Evolutionary conservation across 2,797 vertebrate genomes (phyloP).

Genomic region (Pseudomugil tenellus): DNA sequence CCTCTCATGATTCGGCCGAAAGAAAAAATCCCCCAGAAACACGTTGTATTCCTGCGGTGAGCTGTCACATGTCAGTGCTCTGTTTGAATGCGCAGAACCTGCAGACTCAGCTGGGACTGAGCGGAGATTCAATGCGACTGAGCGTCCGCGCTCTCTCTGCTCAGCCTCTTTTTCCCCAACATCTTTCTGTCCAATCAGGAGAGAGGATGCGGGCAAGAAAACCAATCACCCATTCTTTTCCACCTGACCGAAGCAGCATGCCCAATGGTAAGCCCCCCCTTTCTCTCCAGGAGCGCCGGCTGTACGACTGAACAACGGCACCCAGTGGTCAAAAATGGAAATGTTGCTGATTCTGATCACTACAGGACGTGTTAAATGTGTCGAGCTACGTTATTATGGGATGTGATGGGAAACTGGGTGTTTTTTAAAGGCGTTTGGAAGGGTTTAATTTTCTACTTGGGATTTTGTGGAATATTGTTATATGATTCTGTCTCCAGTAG

Average conservation of each 20-base stretch:
- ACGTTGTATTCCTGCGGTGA: conserved; percentile 64
- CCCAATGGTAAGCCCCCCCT: conserved; percentile 45
- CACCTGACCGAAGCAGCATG: conserved; percentile 67
- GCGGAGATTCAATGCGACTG: conserved; percentile 32
- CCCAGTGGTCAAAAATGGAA: conserved; percentile 23
- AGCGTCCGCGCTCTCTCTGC: conserved; percentile 23
- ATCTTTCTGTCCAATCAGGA: conserved; percentile 78
- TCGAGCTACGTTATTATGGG: neutral
- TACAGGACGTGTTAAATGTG: neutral
- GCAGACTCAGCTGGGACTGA: conserved; percentile 57
- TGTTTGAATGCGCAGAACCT: conserved; percentile 22
- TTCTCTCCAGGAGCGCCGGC: neutral
- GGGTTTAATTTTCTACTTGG: neutral
- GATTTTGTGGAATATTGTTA: neutral
- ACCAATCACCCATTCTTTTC: conserved; percentile 75
- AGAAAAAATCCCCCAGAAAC: conserved; percentile 60
- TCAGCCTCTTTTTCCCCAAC: conserved; percentile 43
- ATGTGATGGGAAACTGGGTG: neutral
- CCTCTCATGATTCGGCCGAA: conserved; percentile 56
- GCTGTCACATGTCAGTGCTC: conserved; percentile 76
- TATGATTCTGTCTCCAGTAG: neutral
- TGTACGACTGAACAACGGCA: conserved; percentile 50
- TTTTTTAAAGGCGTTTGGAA: neutral
- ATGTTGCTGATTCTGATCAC: neutral
- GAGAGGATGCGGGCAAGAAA: conserved; percentile 61